These are phyloP conservation scores for Notarius quadriscutis DNA, from an alignment of 2,113 vertebrate genomes.

Conservation along the genomic window DNA sequence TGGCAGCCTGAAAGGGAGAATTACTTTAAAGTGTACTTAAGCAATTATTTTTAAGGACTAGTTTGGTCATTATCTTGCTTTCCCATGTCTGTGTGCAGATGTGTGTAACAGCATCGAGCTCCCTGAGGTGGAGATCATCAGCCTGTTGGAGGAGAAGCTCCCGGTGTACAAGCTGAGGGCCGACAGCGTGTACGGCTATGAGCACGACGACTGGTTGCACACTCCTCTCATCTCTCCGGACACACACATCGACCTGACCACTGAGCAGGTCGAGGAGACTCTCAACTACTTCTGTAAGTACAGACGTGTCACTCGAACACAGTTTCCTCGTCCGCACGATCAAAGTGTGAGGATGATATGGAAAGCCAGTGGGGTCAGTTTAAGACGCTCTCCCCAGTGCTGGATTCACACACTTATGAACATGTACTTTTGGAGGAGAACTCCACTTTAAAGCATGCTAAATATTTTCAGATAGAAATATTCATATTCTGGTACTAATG, in stretches of 20 bases:
- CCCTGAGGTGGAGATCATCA: constrained; percentile 99
- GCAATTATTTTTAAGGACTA: neutral
- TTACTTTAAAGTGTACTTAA: neutral
- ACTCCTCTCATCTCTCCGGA: constrained; percentile 91
- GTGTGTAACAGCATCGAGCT: constrained; percentile 98
- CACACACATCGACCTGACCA: constrained; percentile 85
- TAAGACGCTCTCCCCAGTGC: neutral
- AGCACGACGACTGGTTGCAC: constrained; percentile 97
- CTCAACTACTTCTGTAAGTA: constrained; percentile 97
- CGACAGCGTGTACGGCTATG: constrained; percentile 94
- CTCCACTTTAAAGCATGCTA: too few species aligned
- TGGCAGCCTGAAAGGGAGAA: neutral
- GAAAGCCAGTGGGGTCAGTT: neutral
- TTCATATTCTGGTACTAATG: too few species aligned
- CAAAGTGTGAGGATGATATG: neutral
- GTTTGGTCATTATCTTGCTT: neutral
- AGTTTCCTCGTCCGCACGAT: neutral
- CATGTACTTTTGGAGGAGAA: too few species aligned
- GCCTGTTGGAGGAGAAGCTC: constrained; percentile 95
- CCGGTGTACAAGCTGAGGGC: constrained; percentile 94
- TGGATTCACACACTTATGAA: too few species aligned
- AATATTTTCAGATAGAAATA: too few species aligned
- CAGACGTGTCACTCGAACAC: neutral
- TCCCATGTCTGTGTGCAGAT: constrained; percentile 71
- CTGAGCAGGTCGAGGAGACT: constrained; percentile 97